Percentiles rank a stretch among this genome's conserved stretches.
phyloP scores from a whole-genome alignment of 2,113 vertebrate species.

The Istiophorus platypterus region DNA sequence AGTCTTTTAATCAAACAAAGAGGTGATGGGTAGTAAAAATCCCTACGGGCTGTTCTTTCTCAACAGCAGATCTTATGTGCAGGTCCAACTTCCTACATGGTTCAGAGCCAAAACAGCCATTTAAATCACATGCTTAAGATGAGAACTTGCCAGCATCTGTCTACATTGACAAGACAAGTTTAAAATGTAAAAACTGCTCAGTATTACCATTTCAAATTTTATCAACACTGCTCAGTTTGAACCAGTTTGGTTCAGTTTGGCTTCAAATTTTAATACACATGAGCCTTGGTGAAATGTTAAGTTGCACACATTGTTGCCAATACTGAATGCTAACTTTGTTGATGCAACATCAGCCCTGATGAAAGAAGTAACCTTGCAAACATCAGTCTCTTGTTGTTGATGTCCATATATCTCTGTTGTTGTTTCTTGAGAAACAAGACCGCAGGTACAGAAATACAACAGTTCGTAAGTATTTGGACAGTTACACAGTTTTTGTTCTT shows the following conservation, averaged over 20 bases:
- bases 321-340: slow-evolving; percentile 11
- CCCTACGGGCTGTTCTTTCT: slow-evolving; percentile 26
- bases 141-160: not conserved
- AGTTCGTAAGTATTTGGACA: not conserved
- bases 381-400: not conserved
- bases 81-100: slow-evolving; percentile 10
- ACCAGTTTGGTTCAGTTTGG: not conserved
- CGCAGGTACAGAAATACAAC: not conserved
- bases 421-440: not conserved
- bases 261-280: not conserved
- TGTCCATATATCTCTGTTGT: not conserved
- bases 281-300: not conserved
- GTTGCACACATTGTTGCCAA: not conserved
- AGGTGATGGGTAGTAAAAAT: slow-evolving; percentile 41
- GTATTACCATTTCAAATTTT: not conserved
- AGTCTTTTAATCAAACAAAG: slow-evolving; percentile 56
- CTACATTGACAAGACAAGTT: not conserved
- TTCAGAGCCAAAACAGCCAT: slow-evolving; percentile 12
- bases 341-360: slow-evolving; percentile 19
- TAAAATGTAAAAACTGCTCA: not conserved
- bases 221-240: not conserved
- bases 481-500: no score
- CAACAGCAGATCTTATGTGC: slow-evolving; percentile 2
- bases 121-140: slow-evolving; percentile 21
- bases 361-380: slow-evolving; percentile 5